Evolutionary conservation across 2,888 invertebrate genomes (phyloP), one percentile per base, ranked within the genome.

Genomic region (Pristionchus fissidentatus): DNA sequence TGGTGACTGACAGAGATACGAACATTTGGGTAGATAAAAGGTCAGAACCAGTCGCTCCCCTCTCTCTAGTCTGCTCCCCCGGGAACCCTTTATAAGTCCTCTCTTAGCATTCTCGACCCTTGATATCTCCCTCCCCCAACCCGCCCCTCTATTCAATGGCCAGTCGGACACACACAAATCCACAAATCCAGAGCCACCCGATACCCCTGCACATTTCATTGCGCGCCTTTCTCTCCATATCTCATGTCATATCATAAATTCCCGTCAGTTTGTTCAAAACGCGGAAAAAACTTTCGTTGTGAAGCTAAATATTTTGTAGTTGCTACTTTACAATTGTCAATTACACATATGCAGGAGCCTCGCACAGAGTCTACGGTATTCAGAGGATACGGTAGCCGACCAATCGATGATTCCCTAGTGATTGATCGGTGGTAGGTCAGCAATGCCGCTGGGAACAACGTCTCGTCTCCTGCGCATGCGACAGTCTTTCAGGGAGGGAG

Each of bases 401-500:
- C 32, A 8, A 29, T 66, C 19, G 38, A 66, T 66, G 38, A 38
- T n/a, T n/a, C n/a, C n/a, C n/a, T n/a, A n/a, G 10, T 66, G 19
- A 22, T n/a, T 66, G 66, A 66, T 3, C 35, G 7, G 19, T 38
- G 3, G n/a, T 7, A 66, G 38, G 62, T 62, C 70, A 41, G n/a
- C 41, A 46, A 77, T 77, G 49, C 32, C 49, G 22, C 49, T 49
- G 4, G 49, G 29, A 7, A 70, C 70, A 1, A 49, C 75, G 2
- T 77, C 75, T 4, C 13, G 49, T n/a, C 32, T 81, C 19, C 62
- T 81, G 22, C 80, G 80, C 8, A 46, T 81, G 60, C 60, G 80
- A 38, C 80, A 81, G 32, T 81, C 80, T 2, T 81, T 81, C 46
- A 5, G 62, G 22, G 80, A 81, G 32, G 62, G 62, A 46, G 80